These are phyloP conservation scores for Neomorphus geoffroyi DNA, from an alignment of 2,797 vertebrate species.

Conservation along the genomic window DNA sequence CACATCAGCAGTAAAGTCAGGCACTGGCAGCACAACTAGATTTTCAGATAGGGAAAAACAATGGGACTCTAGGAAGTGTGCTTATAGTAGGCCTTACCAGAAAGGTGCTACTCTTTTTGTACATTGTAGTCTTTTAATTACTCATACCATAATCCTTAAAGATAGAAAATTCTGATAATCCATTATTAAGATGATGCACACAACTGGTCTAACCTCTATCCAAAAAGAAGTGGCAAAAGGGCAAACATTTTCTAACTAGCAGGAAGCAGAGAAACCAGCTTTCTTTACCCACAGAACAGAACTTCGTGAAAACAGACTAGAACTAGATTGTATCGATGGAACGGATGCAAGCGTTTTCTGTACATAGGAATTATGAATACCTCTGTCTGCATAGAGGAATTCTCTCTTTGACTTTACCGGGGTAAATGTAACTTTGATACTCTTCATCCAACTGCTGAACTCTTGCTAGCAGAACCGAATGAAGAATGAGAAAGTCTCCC, in stretches of 20 bases:
- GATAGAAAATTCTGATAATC: neutral
- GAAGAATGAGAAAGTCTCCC: neutral
- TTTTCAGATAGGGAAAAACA: neutral
- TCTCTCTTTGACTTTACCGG: neutral
- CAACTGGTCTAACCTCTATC: neutral
- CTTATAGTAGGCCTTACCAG: neutral
- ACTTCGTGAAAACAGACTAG: neutral
- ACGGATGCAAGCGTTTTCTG: neutral
- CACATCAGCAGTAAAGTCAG: neutral
- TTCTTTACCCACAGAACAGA: neutral
- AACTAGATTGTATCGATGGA: neutral
- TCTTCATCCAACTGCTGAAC: neutral
- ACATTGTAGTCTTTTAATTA: neutral
- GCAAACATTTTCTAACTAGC: neutral
- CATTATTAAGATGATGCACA: fast-evolving
- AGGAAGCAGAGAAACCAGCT: neutral
- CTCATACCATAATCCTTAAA: neutral
- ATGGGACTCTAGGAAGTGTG: neutral
- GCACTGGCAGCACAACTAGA: neutral
- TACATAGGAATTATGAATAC: neutral
- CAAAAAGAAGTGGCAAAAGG: neutral
- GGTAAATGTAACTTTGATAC: neutral
- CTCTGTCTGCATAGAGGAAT: neutral
- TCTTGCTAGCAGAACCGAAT: neutral
- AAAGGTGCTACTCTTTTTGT: neutral